Evolutionary conservation across 2,797 vertebrate species (phyloP), one percentile per base, ranked within the genome.

Genomic region (Scleropages formosus): DNA sequence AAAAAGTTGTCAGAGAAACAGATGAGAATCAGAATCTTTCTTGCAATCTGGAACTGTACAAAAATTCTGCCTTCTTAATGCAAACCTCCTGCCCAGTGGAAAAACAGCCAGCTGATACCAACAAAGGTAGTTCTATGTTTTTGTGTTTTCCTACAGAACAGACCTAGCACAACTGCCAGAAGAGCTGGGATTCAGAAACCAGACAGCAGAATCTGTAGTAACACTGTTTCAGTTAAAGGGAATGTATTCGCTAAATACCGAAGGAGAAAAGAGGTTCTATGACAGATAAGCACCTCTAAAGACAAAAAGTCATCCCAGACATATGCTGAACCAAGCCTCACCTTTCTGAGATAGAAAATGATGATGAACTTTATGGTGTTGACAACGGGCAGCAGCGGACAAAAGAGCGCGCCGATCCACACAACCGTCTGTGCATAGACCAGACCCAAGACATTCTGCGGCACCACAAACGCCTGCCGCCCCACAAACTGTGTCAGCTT

Each of bases 321-420:
- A 15, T 15, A 16, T 31, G n/a, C 27, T 22, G 61, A 26, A 69
- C 9, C 11, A 44, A 49, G 58, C 31, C 12, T 22, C 22, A 96
- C 96, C 94, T 90, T 95, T 84, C 94, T 96, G 87, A 90, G 87
- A 84, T 94, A 95, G 82, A 96, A 97, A 78, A 96, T 75, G 73
- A 94, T 84, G 79, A 96, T 24, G 72, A 95, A 94, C 84, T 96
- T 97, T 78, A 89, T 9, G 8, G 91, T 89, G 87, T 95, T 95
- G 82, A 97, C 92, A 72, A 95, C 74, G 0, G 95, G 94, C 76
- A 97, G 87, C 60, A 96, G 80, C 18, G 96, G 96, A 83, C 94
- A 95, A 88, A 95, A 97, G 16, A 97, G 88, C 66, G 93, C 90
- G 16, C 96, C 96, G 0, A 90, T 88, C 96, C 96, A 97, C 80